Percentiles rank a stretch among this genome's conserved stretches.
Conservation (phyloP, 2,797 vertebrate species). For the Melopsittacus undulatus region DNA sequence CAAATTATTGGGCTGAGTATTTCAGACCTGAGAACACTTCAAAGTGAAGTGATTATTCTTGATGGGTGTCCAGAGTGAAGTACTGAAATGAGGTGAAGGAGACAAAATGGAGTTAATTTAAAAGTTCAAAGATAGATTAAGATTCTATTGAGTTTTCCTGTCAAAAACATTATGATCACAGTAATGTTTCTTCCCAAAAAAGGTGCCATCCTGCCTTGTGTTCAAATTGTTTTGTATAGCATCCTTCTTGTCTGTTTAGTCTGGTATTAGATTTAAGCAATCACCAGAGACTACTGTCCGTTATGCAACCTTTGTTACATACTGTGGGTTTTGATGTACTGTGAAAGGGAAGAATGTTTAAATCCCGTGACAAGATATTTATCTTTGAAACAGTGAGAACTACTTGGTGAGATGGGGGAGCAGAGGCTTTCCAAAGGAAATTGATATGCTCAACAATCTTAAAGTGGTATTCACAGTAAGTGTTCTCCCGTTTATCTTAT, state of each 20-base stretch:
- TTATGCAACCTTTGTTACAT: not conserved
- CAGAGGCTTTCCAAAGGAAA: slow-evolving; percentile 93
- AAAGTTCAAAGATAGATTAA: not conserved
- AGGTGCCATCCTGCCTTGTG: rapidly evolving
- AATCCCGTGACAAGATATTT: not conserved
- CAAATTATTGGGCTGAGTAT: not conserved
- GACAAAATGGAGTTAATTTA: not conserved
- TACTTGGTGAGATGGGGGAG: slow-evolving; percentile 97
- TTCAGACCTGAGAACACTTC: not conserved
- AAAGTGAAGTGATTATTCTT: not conserved
- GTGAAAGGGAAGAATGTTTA: not conserved
- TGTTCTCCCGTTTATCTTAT: not conserved
- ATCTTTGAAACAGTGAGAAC: slow-evolving; percentile 86
- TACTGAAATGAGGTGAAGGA: not conserved
- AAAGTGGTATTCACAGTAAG: slow-evolving; percentile 99
- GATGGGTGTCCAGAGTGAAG: not conserved
- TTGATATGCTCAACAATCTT: slow-evolving; percentile 97
- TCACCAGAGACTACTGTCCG: not conserved
- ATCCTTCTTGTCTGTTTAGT: not conserved
- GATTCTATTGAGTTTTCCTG: not conserved
- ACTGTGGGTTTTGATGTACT: not conserved
- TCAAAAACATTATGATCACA: not conserved
- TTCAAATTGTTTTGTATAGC: not conserved
- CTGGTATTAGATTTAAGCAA: not conserved
- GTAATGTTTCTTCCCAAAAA: not conserved